A percentile compares a stretch with the other conserved stretches of the same genome.
phyloP scores from a whole-genome alignment of 2,113 vertebrate species.

The Proterorhinus semilunaris region DNA sequence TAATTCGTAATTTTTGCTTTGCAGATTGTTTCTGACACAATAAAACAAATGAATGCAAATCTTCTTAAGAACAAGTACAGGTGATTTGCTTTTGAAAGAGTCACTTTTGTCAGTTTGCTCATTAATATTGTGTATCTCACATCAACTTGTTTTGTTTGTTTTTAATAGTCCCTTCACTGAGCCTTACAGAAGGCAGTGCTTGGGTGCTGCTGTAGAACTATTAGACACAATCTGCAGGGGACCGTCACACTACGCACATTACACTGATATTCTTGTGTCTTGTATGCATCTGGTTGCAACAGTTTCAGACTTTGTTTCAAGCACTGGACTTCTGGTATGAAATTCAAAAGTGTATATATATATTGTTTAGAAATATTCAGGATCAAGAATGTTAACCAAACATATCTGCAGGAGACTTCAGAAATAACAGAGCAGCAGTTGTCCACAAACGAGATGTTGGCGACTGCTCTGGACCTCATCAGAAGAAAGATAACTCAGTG shows the following conservation, averaged over 20 bases:
- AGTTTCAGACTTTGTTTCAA: conserved; percentile 51
- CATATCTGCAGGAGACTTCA: conserved; percentile 33
- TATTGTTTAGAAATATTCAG: no score
- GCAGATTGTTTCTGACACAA: conserved; percentile 51
- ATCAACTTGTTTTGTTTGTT: neutral
- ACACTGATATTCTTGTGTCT: conserved; percentile 47
- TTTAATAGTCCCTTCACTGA: conserved; percentile 42
- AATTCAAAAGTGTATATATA: neutral
- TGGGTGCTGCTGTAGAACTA: conserved; percentile 57
- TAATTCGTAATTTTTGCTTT: conserved; percentile 13
- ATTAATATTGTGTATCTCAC: no score
- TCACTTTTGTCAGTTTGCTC: no score
- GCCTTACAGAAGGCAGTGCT: conserved; percentile 58
- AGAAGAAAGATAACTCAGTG: conserved; percentile 62
- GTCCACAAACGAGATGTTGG: conserved; percentile 19
- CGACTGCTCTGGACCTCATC: conserved; percentile 23
- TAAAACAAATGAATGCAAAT: conserved; percentile 53
- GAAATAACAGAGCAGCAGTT: neutral
- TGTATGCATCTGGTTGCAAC: conserved; percentile 68
- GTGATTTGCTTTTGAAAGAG: conserved; percentile 34
- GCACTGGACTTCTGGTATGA: conserved; percentile 40
- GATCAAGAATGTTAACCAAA: neutral
- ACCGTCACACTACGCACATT: neutral
- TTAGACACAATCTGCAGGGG: conserved; percentile 68
- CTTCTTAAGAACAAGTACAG: conserved; percentile 70